Percentiles rank a stretch among this genome's conserved stretches.
Evolutionary conservation across 2,797 vertebrate genomes (phyloP).

Genomic region (Cynodonichthys magdalenae): DNA sequence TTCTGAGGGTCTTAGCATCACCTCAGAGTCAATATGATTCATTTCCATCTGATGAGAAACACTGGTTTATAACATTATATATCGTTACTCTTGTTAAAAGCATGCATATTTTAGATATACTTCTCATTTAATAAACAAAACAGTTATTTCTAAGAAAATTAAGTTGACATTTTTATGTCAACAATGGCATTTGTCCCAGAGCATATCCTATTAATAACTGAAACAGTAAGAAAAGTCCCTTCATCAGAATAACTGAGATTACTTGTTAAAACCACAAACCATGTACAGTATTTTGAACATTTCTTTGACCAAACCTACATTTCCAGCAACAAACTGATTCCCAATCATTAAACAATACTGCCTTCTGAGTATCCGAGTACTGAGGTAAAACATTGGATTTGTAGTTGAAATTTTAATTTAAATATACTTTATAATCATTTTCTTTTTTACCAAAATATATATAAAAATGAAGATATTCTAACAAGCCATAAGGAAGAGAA

Average conservation of each 20-base stretch:
- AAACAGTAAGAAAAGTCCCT: constrained; percentile 68
- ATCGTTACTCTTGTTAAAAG: constrained; percentile 77
- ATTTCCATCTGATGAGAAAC: constrained; percentile 61
- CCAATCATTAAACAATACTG: constrained; percentile 54
- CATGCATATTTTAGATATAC: constrained; percentile 83
- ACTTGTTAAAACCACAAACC: constrained; percentile 40
- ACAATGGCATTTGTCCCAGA: constrained; percentile 79
- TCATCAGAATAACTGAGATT: constrained; percentile 56
- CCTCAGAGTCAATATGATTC: constrained; percentile 45
- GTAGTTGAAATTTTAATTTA: constrained; percentile 47
- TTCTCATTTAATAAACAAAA: constrained; percentile 71
- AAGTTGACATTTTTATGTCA: constrained; percentile 67
- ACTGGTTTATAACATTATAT: constrained; percentile 72
- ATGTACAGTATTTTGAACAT: constrained; percentile 59
- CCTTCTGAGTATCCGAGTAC: constrained; percentile 62
- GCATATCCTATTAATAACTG: constrained; percentile 75
- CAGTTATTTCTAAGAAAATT: constrained; percentile 67
- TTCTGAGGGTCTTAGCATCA: constrained; percentile 37
- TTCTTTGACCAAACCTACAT: constrained; percentile 40
- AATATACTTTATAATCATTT: constrained; percentile 63
- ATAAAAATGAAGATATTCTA: constrained; percentile 18
- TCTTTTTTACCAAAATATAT: constrained; percentile 55
- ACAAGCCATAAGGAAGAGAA: constrained; percentile 18
- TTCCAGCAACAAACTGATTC: constrained; percentile 49
- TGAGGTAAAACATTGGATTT: constrained; percentile 73